Evolutionary conservation across 2,113 vertebrate genomes (phyloP), one percentile per base, ranked within the genome.

Genomic region (Vulpes ferrilata): DNA sequence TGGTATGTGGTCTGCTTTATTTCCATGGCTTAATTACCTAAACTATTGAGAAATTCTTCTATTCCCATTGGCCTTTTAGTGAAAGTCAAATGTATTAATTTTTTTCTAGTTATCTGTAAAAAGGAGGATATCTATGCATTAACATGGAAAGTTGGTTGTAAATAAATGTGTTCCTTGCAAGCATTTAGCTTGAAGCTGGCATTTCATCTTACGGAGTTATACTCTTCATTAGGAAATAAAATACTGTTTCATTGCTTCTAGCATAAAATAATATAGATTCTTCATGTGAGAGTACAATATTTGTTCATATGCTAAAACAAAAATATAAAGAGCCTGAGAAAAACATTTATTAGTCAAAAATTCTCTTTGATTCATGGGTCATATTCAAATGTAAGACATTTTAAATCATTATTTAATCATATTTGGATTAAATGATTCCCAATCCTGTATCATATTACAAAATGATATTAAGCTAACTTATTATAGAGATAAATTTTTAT

Each of bases 161-260:
- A 97, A 95, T 30, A 95, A 60, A 62, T 81, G 8, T 88, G 73
- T 69, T 95, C 3, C 43, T 97, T 97, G 51, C 93, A 98, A 97
- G 51, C 93, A 97, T 71, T 92, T 95, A 92, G 71, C 43, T 89
- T 32, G 95, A 96, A 30, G 87, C 3, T 65, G 78, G 73, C 3
- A 57, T 96, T 96, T 93, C 62, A 73, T 57, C 20, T 43, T 89
- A 48, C 0, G 95, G 96, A 96, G 5, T 30, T 43, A 92, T 30
- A 0, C 22, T 11, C 9, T 19, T 92, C 0, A 10, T 27, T 81
- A 27, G 86, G 55, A 67, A 7, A 82, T 83, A 95, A 96, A 97
- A 95, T 20, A 67, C 22, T 88, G 2, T 32, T 67, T 23, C 76
- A 93, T 96, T 93, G 17, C 84, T 96, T 59, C 30, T 15, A 16